These are phyloP conservation scores for Pogonophryne albipinna DNA, from an alignment of 2,797 vertebrate species.

Conservation along the genomic window DNA sequence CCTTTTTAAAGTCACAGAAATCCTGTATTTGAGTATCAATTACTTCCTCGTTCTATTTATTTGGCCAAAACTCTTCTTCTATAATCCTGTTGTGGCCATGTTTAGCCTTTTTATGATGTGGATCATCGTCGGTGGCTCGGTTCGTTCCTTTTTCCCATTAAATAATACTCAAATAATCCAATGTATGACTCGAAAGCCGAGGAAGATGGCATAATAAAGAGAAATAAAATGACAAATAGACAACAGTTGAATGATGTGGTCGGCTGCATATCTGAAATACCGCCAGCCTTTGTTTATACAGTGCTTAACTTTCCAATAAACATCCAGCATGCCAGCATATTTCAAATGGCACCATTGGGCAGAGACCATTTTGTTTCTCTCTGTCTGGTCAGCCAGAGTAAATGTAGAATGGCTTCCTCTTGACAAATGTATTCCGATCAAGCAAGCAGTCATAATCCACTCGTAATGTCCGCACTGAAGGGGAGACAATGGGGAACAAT, in stretches of 20 bases:
- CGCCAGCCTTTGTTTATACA: conserved; percentile 62
- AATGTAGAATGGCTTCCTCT: conserved; percentile 63
- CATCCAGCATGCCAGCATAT: conserved; percentile 49
- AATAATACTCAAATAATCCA: conserved; percentile 15
- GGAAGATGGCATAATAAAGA: conserved; percentile 15
- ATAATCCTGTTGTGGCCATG: conserved; percentile 32
- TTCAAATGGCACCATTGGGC: conserved; percentile 69
- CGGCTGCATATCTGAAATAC: conserved; percentile 57
- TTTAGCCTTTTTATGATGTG: conserved; percentile 32
- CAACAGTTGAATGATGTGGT: conserved; percentile 63
- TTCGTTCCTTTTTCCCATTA: conserved; percentile 19
- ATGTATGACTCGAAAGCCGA: conserved; percentile 33
- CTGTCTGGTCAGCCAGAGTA: conserved; percentile 47
- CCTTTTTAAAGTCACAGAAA: no score
- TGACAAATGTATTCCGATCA: conserved; percentile 67
- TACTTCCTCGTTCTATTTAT: conserved; percentile 34
- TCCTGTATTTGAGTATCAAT: conserved; percentile 14
- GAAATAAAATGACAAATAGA: conserved; percentile 55
- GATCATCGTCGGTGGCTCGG: conserved; percentile 34
- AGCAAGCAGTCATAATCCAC: conserved; percentile 57
- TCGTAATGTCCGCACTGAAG: conserved; percentile 41
- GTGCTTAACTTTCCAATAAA: conserved; percentile 66
- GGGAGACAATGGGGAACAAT: conserved; percentile 42
- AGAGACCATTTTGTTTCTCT: conserved; percentile 28
- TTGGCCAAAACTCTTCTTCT: conserved; percentile 45